Base-by-base conservation (phyloP, 2,797 vertebrate species). In the Rhinoraja longicauda region DNA sequence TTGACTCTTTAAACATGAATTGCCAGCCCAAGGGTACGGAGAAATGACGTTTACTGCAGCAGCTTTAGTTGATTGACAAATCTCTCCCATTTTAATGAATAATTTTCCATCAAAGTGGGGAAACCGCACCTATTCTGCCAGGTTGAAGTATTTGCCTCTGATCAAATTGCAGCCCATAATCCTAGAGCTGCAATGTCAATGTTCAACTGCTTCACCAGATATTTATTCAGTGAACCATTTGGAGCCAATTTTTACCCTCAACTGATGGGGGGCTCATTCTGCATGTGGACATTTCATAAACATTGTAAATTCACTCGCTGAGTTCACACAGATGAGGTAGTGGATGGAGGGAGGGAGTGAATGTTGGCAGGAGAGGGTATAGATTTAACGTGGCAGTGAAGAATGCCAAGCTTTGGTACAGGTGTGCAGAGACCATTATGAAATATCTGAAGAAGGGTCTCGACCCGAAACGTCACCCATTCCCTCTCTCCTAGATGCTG, bases 1-100 rank as follows among this genome's bases (percentile, higher is more conserved):
- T 86, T 62, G 82, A 86, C 82, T 64, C 82, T 86, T 32, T 62
- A 86, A 86, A 64, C 59, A 64, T 15, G 76, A 77, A 32, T 32
- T 62, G 29, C 19, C 57, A 86, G 57, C 82, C 32, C 88, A 72
- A 26, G 26, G 62, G 88, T 67, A 45, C 70, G 39, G 36, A 90
- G 32, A 72, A 36, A 64, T 90, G n/a, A 90, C 88, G 32, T 39
- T 24, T 9, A 39, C 64, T 39, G 62, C 64, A 39, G 62, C 62
- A 90, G 32, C 39, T 90, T 45, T 72, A 19, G 21, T 73, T 53
- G 67, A 91, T 45, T 45, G 64, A 91, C 36, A 4, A 73, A 24
- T 21, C 67, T 73, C 19, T 73, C 13, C 6, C 5, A 64, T 86
- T 64, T 64, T 59, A 86, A 62, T 86, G 82, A 86, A 73, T 91